phyloP scores from a whole-genome alignment of 2,113 vertebrate species.

The Heterocephalus glaber region DNA sequence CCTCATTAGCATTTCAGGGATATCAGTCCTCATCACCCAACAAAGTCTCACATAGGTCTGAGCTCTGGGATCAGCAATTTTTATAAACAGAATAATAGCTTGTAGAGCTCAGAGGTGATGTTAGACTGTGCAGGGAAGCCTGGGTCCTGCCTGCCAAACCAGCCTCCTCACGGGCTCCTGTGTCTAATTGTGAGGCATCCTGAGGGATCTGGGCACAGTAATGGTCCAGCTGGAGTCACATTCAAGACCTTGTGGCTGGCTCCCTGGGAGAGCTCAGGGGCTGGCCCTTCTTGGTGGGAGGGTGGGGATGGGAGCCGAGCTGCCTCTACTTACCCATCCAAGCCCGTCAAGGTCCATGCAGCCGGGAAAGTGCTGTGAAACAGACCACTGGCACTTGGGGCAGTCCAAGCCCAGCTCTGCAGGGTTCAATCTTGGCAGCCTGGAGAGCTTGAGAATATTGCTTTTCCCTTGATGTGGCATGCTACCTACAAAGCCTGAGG shows the following conservation, averaged over 20 bases:
- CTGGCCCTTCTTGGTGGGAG: not conserved
- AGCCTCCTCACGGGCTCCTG: too few relatives aligned
- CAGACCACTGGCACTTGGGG: too few relatives aligned
- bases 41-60: not conserved
- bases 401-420: accelerated
- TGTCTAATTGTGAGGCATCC: too few relatives aligned
- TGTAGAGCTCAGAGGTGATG: not conserved
- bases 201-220: not conserved
- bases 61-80: not conserved
- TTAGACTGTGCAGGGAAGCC: not conserved
- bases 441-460: not conserved
- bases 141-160: not conserved
- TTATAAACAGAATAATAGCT: not conserved
- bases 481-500: not conserved
- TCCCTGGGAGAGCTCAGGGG: not conserved
- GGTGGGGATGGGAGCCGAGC: not conserved
- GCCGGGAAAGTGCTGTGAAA: not conserved
- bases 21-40: not conserved
- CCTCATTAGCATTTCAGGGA: not conserved
- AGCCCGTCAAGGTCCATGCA: accelerated
- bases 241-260: not conserved
- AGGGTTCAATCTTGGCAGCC: not conserved
- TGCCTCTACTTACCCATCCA: not conserved
- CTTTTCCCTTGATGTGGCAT: not conserved
- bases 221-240: not conserved